Percentiles rank a stretch among this genome's conserved stretches.
Evolutionary conservation across 1,140 invertebrate genomes (phyloP).

Genomic region (Eubasilissa regina): DNA sequence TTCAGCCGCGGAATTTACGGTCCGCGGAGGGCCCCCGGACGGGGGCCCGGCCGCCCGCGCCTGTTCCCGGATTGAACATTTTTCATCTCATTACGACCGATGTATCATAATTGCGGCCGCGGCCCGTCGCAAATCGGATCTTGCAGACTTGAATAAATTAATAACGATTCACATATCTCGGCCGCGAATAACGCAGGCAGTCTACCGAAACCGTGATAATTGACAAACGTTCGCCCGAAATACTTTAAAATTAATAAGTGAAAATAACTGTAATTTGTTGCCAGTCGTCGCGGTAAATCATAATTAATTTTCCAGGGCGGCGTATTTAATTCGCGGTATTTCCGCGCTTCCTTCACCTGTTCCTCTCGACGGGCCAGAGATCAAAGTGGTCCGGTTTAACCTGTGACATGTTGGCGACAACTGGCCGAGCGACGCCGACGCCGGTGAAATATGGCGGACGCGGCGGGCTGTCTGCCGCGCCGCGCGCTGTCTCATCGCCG

Average conservation of each 20-base stretch:
- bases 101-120: conserved; percentile 50
- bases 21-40: conserved; percentile 9
- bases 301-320: conserved; percentile 33
- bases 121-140: conserved; percentile 27
- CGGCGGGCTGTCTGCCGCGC: conserved; percentile 26
- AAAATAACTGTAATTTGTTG: conserved; percentile 44
- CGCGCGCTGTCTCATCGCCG: neutral
- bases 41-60: neutral
- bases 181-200: conserved; percentile 10
- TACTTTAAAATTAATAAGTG: conserved; percentile 40
- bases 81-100: conserved; percentile 52
- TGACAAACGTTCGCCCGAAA: conserved; percentile 42
- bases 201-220: conserved; percentile 39
- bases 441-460: conserved; percentile 43
- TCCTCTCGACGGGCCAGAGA: conserved; percentile 29
- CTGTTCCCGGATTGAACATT: conserved; percentile 42
- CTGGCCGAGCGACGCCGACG: conserved; percentile 36
- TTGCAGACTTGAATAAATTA: conserved; percentile 11
- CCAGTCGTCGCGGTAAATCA: conserved; percentile 45
- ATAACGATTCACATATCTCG: conserved; percentile 7
- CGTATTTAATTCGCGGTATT: conserved; percentile 38
- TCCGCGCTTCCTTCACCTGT: conserved; percentile 44
- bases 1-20: conserved; percentile 47
- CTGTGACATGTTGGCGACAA: conserved; percentile 49
- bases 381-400: conserved; percentile 39